Base-by-base conservation (phyloP, 2,888 invertebrate genomes). In the Drosophila subsilvestris region DNA sequence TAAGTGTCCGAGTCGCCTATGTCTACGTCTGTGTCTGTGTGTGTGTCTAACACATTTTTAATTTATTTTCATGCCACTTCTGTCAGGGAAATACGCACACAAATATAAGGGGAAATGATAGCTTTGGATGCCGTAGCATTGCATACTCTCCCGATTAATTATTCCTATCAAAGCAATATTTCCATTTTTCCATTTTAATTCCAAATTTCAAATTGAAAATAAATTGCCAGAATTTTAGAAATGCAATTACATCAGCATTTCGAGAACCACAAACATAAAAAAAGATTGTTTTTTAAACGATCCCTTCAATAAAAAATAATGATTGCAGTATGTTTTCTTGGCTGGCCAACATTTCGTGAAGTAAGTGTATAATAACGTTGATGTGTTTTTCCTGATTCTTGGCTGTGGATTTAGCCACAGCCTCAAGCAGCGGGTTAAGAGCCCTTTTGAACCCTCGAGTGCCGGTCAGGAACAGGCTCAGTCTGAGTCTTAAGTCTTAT, bases 341-440 rank as follows among this genome's bases (percentile, higher is more conserved):
- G 32, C 12, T 12, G 2, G 22, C 22, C 22, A 22, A 22, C 22
- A 22, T 22, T 22, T 22, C 3, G 22, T 4, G 22, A 22, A 2
- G 22, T 22, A 22, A 22, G 37, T 7, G 37, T 37, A 37, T n/a
- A 2, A n/a, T 7, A 37, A 1, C 0, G 14, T 37, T 0, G 14
- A 2, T n/a, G 2, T 37, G 7, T 37, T n/a, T 37, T 37, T 14
- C 2, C 37, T 14, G 32, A 54, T 37, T 59, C 47, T 62, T 57
- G 49, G 65, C 71, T 84, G 63, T 70, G 63, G 70, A 72, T 68
- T 79, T 66, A 49, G 76, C 71, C 72, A 69, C 76, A 66, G 79
- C 83, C 86, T 51, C 65, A 74, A 78, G 84, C 84, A 66, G 70
- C 73, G 76, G 81, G 79, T 79, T 81, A 80, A 84, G 78, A 78